phyloP scores from a whole-genome alignment of 2,888 invertebrate genomes.

The Lepidocyrtinus sp. region DNA sequence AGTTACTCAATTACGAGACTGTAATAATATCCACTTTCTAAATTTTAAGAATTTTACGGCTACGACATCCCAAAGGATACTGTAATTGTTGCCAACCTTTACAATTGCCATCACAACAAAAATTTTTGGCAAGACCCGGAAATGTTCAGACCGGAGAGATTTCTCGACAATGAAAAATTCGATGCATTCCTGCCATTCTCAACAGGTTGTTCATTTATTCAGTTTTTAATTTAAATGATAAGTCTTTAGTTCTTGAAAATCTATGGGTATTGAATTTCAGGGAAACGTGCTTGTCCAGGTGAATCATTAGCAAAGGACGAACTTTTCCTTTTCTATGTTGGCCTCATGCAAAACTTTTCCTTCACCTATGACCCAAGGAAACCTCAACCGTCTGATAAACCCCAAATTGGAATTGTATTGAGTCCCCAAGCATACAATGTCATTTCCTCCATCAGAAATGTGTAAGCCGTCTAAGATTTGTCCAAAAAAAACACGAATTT shows the following conservation, averaged over 20 bases:
- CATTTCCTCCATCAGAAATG: constrained; percentile 28
- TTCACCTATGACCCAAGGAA: constrained; percentile 51
- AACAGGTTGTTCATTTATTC: too few relatives aligned
- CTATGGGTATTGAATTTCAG: constrained; percentile 31
- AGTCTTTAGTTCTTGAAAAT: too few relatives aligned
- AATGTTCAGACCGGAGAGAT: constrained; percentile 67
- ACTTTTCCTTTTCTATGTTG: constrained; percentile 66
- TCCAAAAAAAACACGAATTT: too few relatives aligned
- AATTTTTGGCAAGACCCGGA: constrained; percentile 68
- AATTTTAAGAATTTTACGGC: constrained; percentile 66
- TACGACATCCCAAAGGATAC: constrained; percentile 68
- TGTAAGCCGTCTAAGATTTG: too few relatives aligned
- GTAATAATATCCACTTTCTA: too few relatives aligned
- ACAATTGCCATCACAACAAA: constrained; percentile 63
- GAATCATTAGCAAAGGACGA: constrained; percentile 67
- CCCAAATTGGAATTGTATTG: constrained; percentile 66
- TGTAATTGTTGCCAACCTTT: constrained; percentile 67
- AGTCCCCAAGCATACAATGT: constrained; percentile 65
- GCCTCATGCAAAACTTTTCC: constrained; percentile 65
- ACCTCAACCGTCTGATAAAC: constrained; percentile 56
- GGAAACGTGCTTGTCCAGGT: constrained; percentile 66
- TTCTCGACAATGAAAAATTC: constrained; percentile 57
- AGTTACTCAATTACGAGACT: not conserved
- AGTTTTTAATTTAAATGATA: not conserved
- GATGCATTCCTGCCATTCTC: constrained; percentile 68